These are phyloP conservation scores for Zoanthus sociatus DNA, from an alignment of 92 coral and sea anemone species.

Conservation along the genomic window DNA sequence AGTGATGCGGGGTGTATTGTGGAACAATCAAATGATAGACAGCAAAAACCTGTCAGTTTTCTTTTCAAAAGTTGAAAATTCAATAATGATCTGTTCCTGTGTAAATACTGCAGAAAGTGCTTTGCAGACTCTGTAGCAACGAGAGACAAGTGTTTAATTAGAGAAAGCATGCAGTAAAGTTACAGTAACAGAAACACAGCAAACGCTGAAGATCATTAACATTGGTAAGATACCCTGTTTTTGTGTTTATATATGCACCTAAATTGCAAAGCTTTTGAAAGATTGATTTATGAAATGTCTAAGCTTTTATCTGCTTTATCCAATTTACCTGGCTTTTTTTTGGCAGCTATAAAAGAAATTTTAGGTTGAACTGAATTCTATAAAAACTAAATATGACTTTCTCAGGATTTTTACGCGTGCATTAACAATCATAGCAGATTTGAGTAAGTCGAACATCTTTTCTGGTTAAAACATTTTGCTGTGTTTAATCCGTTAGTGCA, in stretches of 20 bases:
- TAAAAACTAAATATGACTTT: not conserved
- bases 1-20: not conserved
- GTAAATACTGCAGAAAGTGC: constrained; percentile 13
- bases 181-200: too few relatives aligned
- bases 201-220: too few relatives aligned
- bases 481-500: not conserved
- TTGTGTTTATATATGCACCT: too few relatives aligned
- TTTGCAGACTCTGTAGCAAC: not conserved
- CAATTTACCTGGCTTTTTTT: not conserved
- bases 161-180: not conserved
- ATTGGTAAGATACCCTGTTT: too few relatives aligned
- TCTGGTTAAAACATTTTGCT: not conserved
- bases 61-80: constrained; percentile 30
- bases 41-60: constrained; percentile 20
- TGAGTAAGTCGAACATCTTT: not conserved
- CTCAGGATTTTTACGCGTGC: not conserved
- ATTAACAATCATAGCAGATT: not conserved
- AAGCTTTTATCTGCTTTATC: not conserved
- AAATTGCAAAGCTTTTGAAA: too few relatives aligned
- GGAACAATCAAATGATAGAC: constrained; percentile 28
- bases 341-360: not conserved
- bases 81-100: constrained; percentile 30
- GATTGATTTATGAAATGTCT: too few relatives aligned
- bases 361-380: not conserved
- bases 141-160: not conserved